These are phyloP conservation scores for Zaprionus capensis DNA, from an alignment of 1,140 invertebrate species.

Conservation along the genomic window DNA sequence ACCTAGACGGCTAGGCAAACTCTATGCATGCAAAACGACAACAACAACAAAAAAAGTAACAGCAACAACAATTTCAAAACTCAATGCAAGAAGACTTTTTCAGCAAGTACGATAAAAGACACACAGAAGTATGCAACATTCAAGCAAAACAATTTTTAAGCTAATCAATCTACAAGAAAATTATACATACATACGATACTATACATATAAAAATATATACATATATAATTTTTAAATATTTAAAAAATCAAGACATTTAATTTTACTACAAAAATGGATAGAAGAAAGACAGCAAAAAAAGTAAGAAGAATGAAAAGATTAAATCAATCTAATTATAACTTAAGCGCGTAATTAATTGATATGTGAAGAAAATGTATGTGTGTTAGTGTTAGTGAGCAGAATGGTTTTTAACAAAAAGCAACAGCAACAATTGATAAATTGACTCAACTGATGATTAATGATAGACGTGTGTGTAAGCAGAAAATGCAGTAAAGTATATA, in stretches of 20 bases:
- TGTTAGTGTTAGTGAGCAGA: constrained; percentile 74
- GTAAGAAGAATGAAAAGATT: constrained; percentile 25
- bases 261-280: constrained; percentile 50
- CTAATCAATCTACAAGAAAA: constrained; percentile 55
- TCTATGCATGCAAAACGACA: constrained; percentile 50
- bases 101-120: constrained; percentile 47
- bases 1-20: constrained; percentile 59
- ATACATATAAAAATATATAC: constrained; percentile 35
- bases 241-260: constrained; percentile 66
- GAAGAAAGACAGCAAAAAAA: constrained; percentile 25
- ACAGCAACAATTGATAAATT: constrained; percentile 48
- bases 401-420: constrained; percentile 76
- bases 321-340: constrained; percentile 63
- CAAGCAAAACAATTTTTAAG: constrained; percentile 63
- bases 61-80: constrained; percentile 62
- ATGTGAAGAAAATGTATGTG: constrained; percentile 74
- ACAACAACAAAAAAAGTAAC: constrained; percentile 19
- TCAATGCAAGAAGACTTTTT: constrained; percentile 79
- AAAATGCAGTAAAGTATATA: constrained; percentile 52
- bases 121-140: constrained; percentile 40
- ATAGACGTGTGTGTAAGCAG: constrained; percentile 50
- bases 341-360: constrained; percentile 60
- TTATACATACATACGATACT: constrained; percentile 36
- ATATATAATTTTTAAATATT: constrained; percentile 74
- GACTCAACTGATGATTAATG: constrained; percentile 6